A percentile compares a stretch with the other conserved stretches of the same genome.
phyloP scores from a whole-genome alignment of 2,797 vertebrate genomes.

The Sebastes flavidus region DNA sequence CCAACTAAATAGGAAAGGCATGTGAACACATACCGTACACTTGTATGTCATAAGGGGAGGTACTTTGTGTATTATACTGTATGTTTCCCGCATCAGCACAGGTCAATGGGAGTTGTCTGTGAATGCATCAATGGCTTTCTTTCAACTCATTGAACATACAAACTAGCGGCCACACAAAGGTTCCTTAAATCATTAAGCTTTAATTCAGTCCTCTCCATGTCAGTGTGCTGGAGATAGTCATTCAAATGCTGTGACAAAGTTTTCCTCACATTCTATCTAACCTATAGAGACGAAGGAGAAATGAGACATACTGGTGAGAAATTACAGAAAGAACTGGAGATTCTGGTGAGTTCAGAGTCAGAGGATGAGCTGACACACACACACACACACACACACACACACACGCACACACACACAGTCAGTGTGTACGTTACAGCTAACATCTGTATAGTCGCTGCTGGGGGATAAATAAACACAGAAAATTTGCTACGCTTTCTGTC shows the following conservation, averaged over 20 bases:
- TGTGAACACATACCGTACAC: constrained; percentile 10
- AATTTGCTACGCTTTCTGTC: background rate
- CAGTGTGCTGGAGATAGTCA: background rate
- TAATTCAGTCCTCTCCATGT: background rate
- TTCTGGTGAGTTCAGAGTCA: too few relatives aligned
- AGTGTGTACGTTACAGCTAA: background rate
- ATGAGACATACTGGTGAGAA: background rate
- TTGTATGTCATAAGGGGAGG: constrained; percentile 12
- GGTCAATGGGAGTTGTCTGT: background rate
- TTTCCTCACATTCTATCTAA: background rate
- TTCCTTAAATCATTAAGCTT: background rate
- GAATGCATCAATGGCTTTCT: background rate
- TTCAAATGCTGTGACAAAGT: background rate
- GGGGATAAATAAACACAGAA: background rate
- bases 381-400: background rate
- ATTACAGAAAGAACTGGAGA: background rate
- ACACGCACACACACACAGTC: background rate
- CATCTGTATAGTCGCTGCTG: background rate
- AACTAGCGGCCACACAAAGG: background rate
- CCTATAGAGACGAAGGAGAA: background rate
- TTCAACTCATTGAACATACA: background rate
- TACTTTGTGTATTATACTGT: background rate
- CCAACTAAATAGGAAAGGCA: constrained; percentile 27
- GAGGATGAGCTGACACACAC: too few relatives aligned
- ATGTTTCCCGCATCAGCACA: background rate